Evolutionary conservation across 2,888 invertebrate species (phyloP), one percentile per base, ranked within the genome.

Genomic region (Cataglyphis livida): DNA sequence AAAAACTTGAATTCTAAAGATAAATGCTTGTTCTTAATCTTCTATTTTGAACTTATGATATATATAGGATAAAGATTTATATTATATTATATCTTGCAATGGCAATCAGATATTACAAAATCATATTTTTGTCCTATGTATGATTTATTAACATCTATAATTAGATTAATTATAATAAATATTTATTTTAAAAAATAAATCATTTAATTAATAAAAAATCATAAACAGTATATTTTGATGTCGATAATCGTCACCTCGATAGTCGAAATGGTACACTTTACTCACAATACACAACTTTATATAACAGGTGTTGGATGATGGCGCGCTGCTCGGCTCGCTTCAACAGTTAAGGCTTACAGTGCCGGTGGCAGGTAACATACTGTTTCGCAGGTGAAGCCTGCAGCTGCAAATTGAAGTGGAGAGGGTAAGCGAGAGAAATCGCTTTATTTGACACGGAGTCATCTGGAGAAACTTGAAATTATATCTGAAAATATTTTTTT

Each of bases 351-450:
- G 84, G 85, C 81, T 81, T 78, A 79, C 78, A 84, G 81, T 57
- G 86, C 61, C 84, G 84, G 82, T 81, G 86, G 85, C 81, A 89
- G 83, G 85, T 83, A 87, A 76, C 91, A 85, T 71, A 89, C 89
- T 90, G 90, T 90, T 89, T 89, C 90, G 91, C 90, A 90, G 90
- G 91, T 91, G 91, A 91, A 87, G 81, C 87, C 86, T 85, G 89
- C 91, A 91, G 90, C 90, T 90, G 90, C 81, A 83, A 89, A 85
- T 85, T 76, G 73, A 85, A 78, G 82, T 71, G 81, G 84, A 73
- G 75, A 64, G 41, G 79, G 35, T 51, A 48, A 61, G 44, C 64
- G 74, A 78, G 86, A 90, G 85, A 86, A 89, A 89, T 89, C 83
- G 90, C 79, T 90, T 90, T 90, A 89, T 89, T 90, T 86, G 89